phyloP scores from a whole-genome alignment of 2,888 invertebrate genomes.

The Hoplodrina blanda region DNA sequence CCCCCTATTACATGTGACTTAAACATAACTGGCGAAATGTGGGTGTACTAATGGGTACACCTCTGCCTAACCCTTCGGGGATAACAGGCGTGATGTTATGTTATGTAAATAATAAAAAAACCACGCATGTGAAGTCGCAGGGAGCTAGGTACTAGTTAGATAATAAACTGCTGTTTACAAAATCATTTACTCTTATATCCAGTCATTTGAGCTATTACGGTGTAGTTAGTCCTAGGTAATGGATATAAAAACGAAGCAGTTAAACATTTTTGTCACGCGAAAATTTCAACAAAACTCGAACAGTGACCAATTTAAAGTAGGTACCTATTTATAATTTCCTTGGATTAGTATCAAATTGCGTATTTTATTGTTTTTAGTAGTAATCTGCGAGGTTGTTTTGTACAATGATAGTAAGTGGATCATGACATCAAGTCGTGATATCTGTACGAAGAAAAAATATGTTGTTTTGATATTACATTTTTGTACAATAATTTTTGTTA shows the following conservation, averaged over 20 bases:
- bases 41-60: too few relatives aligned
- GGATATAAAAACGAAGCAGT: background rate
- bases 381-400: conserved; percentile 28
- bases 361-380: conserved; percentile 16
- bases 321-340: conserved; percentile 5
- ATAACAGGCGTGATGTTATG: too few relatives aligned
- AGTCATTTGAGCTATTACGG: background rate
- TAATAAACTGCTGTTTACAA: background rate
- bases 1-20: too few relatives aligned
- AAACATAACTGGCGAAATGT: too few relatives aligned
- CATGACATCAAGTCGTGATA: conserved; percentile 40
- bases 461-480: conserved; percentile 35
- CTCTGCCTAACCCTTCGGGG: too few relatives aligned
- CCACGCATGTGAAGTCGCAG: too few relatives aligned
- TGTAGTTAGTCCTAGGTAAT: background rate
- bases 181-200: too few relatives aligned
- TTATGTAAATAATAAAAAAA: too few relatives aligned
- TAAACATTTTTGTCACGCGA: background rate
- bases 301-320: background rate
- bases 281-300: background rate
- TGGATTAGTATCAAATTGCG: conserved; percentile 6
- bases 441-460: conserved; percentile 27
- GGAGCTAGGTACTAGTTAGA: too few relatives aligned
- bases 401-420: conserved; percentile 23
- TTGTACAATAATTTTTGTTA: background rate